Base-by-base conservation (phyloP, 2,797 vertebrate genomes). In the Centroberyx gerrardi region DNA sequence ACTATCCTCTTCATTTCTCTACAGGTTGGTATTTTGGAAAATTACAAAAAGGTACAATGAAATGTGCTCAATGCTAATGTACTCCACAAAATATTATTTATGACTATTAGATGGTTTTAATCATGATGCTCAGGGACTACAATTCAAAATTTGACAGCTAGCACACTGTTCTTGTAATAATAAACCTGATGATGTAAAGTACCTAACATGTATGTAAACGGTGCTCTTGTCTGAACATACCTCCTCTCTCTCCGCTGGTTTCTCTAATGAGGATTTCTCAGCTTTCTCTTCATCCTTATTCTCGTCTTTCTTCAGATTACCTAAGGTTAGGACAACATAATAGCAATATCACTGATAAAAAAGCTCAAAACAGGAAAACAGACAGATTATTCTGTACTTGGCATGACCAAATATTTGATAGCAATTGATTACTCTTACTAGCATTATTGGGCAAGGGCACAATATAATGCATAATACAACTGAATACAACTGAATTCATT, bases 1-100 rank as follows among this genome's bases (percentile, higher is more conserved):
- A 49, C 65, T 22, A 62, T 91, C 92, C 14, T 94, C 93, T 28
- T 93, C 91, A 61, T 83, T 66, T 22, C 72, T 85, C 65, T 96
- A 85, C 87, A 94, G 40, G 54, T 80, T 80, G 90, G 87, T 87
- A 91, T 76, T 8, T 14, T 4, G 36, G 49, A 27, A 72, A 51
- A 44, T 29, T 17, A 70, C 9, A 58, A 9, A 14, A 6, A 42
- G 7, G 46, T 7, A n/a, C 10, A 28, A 42, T 22, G 7, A 36
- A 10, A 56, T 17, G 4, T 3, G 49, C 14, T 58, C n/a, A 8
- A 28, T 31, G 27, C 5, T 44, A 44, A 0, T 33, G 10, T 40
- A 3, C 59, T 18, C 0, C 2, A 6, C n/a, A 49, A 48, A 72
- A 59, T 13, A 28, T 17, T 3, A 56, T 6, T 44, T 2, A 52